Percentiles rank a stretch among this genome's conserved stretches.
Conservation (phyloP, 2,797 vertebrate genomes). For the Sorex maritimensis region DNA sequence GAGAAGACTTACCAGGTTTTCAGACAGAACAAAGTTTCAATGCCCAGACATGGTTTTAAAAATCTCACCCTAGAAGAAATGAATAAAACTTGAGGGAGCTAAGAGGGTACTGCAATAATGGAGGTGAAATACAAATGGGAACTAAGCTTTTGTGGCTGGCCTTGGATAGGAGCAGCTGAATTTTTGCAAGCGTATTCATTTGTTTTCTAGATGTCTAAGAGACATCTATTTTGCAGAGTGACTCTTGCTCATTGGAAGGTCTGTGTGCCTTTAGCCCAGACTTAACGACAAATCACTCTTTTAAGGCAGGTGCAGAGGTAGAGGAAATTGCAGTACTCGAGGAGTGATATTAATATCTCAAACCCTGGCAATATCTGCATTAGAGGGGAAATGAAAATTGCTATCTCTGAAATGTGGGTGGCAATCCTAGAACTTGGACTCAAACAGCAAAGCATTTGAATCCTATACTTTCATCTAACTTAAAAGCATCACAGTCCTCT, state of each 20-base stretch:
- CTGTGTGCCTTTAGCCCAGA: not conserved
- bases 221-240: not conserved
- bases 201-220: not conserved
- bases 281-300: slow-evolving; percentile 11
- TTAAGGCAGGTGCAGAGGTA: slow-evolving; percentile 5
- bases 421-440: not conserved
- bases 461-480: not conserved
- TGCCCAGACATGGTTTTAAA: not conserved
- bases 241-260: not conserved
- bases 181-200: not conserved
- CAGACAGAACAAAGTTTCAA: not conserved
- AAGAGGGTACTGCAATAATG: not conserved
- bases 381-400: slow-evolving; percentile 30
- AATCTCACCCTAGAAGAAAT: not conserved
- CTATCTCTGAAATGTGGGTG: not conserved
- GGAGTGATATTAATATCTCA: not conserved
- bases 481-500: slow-evolving; percentile 5
- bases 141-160: not conserved
- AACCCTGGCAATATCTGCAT: slow-evolving; percentile 1
- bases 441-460: not conserved
- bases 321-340: slow-evolving; percentile 52
- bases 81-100: not conserved
- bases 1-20: slow-evolving; percentile 4
- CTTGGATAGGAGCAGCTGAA: not conserved
- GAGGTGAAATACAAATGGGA: not conserved